These are phyloP conservation scores for Acleris literana DNA, from an alignment of 2,888 invertebrate genomes.

Conservation along the genomic window DNA sequence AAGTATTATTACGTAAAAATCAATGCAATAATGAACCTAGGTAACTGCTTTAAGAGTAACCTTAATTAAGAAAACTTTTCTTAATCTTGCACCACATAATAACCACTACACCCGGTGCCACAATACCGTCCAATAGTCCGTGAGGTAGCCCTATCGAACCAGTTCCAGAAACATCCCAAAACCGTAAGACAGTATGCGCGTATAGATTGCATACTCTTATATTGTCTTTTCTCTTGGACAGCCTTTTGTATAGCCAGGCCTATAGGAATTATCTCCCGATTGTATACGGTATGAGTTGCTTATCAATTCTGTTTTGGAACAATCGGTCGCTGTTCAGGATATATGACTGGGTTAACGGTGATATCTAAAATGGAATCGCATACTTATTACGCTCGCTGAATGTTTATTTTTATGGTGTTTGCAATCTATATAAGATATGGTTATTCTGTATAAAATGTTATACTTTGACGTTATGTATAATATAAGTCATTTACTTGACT, in stretches of 20 bases:
- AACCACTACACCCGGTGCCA: neutral
- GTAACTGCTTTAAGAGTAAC: no score
- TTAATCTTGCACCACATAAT: neutral
- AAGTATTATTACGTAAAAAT: no score
- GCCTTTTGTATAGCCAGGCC: neutral
- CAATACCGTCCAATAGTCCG: conserved; percentile 2
- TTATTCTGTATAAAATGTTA: no score
- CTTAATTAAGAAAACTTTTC: no score
- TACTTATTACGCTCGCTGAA: neutral
- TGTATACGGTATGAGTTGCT: neutral
- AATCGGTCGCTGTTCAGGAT: conserved; percentile 13
- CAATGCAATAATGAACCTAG: no score
- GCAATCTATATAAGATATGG: no score
- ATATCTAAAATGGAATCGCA: conserved; percentile 17
- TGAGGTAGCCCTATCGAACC: neutral
- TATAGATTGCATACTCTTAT: no score
- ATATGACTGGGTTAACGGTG: conserved; percentile 17
- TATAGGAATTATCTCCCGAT: neutral
- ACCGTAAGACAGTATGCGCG: neutral
- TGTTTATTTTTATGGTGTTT: no score
- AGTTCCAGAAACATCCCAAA: neutral
- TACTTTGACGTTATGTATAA: no score
- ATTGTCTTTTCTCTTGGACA: no score
- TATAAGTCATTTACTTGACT: no score
- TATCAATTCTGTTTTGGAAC: conserved; percentile 15